Evolutionary conservation across 2,113 vertebrate genomes (phyloP).

Genomic region (Amia ocellicauda): DNA sequence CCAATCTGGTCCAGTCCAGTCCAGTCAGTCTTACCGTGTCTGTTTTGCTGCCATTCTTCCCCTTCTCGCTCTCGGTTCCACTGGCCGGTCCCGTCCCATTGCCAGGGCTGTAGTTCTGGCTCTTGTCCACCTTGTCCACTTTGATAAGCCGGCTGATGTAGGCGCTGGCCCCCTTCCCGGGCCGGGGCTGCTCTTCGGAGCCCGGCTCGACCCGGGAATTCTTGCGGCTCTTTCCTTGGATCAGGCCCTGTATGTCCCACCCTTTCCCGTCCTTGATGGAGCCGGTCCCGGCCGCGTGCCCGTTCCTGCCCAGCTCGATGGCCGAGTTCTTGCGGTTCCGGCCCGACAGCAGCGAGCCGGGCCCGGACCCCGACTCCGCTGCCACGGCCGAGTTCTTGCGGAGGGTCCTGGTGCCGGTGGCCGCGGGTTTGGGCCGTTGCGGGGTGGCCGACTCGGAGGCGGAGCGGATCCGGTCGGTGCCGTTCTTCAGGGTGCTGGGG

Average conservation of each 20-base stretch:
- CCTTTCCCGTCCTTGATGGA: slow-evolving; percentile 58
- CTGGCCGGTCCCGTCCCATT: slow-evolving; percentile 41
- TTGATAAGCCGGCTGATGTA: slow-evolving; percentile 94
- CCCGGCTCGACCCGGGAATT: slow-evolving; percentile 66
- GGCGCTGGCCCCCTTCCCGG: slow-evolving; percentile 67
- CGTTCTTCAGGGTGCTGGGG: slow-evolving; percentile 82
- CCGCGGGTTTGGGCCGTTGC: slow-evolving; percentile 61
- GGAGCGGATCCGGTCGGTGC: slow-evolving; percentile 71
- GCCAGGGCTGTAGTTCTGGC: slow-evolving; percentile 54
- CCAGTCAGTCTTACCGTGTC: slow-evolving; percentile 78
- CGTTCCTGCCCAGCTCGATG: slow-evolving; percentile 67
- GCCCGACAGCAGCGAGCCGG: slow-evolving; percentile 54
- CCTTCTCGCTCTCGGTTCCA: slow-evolving; percentile 66
- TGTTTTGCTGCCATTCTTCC: slow-evolving; percentile 58
- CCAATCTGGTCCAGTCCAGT: too few relatives aligned
- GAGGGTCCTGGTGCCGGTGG: slow-evolving; percentile 51
- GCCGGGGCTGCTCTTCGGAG: slow-evolving; percentile 61
- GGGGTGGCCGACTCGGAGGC: slow-evolving; percentile 69
- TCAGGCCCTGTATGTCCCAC: slow-evolving; percentile 77
- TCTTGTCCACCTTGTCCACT: slow-evolving; percentile 86
- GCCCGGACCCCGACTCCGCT: slow-evolving; percentile 39
- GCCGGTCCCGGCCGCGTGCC: slow-evolving; percentile 39
- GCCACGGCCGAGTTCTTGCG: slow-evolving; percentile 63
- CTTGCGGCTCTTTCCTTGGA: slow-evolving; percentile 80
- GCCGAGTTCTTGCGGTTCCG: slow-evolving; percentile 86